These are phyloP conservation scores for Scaptomyza tumidula DNA, from an alignment of 2,888 invertebrate species.

Conservation along the genomic window DNA sequence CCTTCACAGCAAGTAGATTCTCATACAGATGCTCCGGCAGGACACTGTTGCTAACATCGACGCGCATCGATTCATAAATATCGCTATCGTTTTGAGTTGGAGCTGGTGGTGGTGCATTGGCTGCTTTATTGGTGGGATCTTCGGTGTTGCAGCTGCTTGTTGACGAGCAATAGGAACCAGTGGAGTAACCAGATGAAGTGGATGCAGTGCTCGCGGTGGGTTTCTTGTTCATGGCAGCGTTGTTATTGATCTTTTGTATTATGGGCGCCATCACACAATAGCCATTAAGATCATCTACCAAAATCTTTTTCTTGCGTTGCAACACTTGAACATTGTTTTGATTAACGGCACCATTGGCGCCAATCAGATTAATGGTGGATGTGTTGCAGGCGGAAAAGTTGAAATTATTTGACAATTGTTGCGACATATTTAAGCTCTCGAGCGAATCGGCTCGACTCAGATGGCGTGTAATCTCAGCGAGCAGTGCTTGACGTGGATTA, in stretches of 20 bases:
- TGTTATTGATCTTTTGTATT: constrained; percentile 52
- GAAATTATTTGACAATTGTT: constrained; percentile 82
- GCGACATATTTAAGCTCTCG: constrained; percentile 82
- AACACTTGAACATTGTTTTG: constrained; percentile 38
- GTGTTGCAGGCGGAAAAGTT: constrained; percentile 84
- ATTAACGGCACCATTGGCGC: constrained; percentile 78
- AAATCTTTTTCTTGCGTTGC: constrained; percentile 70
- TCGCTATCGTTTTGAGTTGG: constrained; percentile 62
- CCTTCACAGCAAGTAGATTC: constrained; percentile 80
- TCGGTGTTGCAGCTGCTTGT: constrained; percentile 72
- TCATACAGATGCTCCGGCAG: constrained; percentile 81
- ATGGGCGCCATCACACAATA: constrained; percentile 84
- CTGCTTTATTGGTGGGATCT: constrained; percentile 25
- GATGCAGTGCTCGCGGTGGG: constrained; percentile 62
- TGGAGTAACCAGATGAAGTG: constrained; percentile 80
- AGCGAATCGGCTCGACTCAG: constrained; percentile 66
- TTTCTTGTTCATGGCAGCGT: constrained; percentile 23
- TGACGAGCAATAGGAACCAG: constrained; percentile 74
- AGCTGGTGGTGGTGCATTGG: neutral
- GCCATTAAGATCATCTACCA: constrained; percentile 83
- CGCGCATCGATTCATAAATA: constrained; percentile 81
- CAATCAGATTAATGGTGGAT: constrained; percentile 83
- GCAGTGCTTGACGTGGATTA: constrained; percentile 37
- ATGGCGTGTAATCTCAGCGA: constrained; percentile 47
- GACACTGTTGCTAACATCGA: constrained; percentile 48